A percentile compares a stretch with the other conserved stretches of the same genome.
Conservation (phyloP, 2,797 vertebrate genomes). For the Passerculus sandwichensis region DNA sequence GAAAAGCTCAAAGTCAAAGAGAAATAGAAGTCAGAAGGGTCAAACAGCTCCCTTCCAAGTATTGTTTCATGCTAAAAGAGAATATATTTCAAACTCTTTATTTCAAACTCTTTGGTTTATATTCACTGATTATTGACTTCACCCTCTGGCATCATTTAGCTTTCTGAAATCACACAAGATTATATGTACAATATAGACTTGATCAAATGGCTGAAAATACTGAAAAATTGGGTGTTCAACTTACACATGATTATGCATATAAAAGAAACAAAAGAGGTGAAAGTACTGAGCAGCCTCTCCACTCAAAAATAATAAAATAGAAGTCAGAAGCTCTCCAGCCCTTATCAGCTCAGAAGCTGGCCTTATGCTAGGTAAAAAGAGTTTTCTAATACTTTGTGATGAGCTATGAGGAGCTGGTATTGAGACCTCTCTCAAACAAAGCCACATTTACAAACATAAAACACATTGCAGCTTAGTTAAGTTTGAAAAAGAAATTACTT, state of each 20-base stretch:
- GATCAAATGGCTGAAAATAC: neutral
- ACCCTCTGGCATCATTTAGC: neutral
- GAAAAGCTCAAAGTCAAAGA: slow-evolving; percentile 3
- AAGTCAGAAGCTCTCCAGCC: neutral
- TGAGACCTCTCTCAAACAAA: neutral
- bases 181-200: neutral
- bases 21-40: neutral
- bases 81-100: neutral
- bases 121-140: slow-evolving; percentile 1
- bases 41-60: neutral
- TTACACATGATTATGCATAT: neutral
- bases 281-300: neutral
- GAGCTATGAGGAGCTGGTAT: neutral
- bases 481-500: neutral
- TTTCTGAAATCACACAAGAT: neutral
- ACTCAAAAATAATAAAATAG: neutral
- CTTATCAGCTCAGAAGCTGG: neutral
- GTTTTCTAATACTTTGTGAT: neutral
- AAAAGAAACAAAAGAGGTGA: neutral
- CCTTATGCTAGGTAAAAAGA: neutral
- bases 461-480: fast-evolving
- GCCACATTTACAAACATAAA: neutral
- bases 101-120: neutral
- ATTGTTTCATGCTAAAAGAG: neutral
- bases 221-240: neutral